Conservation (phyloP, 2,888 invertebrate species). For the Parnassius apollo region DNA sequence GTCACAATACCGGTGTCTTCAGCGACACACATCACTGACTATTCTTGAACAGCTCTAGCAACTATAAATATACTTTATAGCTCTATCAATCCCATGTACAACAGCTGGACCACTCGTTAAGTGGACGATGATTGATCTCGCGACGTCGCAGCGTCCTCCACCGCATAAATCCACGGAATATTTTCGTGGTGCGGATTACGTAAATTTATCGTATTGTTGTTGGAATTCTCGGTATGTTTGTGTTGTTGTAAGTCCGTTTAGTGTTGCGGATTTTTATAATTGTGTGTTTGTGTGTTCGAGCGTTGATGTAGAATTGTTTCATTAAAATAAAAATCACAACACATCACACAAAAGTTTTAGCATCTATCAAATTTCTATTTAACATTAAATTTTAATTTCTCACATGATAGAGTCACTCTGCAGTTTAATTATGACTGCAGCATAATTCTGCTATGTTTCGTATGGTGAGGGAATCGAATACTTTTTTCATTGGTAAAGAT, state of each 20-base stretch:
- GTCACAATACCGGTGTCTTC: slow-evolving; percentile 42
- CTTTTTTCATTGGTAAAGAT: too few species aligned
- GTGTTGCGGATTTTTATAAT: neutral
- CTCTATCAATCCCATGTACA: slow-evolving; percentile 70
- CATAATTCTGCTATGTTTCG: too few species aligned
- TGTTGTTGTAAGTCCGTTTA: neutral
- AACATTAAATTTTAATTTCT: neutral
- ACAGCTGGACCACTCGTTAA: slow-evolving; percentile 76
- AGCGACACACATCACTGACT: slow-evolving; percentile 60
- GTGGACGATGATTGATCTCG: slow-evolving; percentile 74
- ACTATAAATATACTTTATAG: slow-evolving; percentile 78
- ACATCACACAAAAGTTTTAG: neutral
- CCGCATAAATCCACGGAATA: slow-evolving; percentile 45
- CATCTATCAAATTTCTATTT: neutral
- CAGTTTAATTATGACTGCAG: too few species aligned
- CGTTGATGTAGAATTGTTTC: slow-evolving; percentile 1
- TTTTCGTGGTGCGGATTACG: slow-evolving; percentile 42
- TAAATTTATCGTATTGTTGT: slow-evolving; percentile 35
- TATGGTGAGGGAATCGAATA: too few species aligned
- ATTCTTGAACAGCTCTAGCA: slow-evolving; percentile 57
- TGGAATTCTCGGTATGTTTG: slow-evolving; percentile 26
- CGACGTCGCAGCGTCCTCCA: slow-evolving; percentile 42
- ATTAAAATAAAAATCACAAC: neutral
- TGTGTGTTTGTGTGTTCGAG: neutral
- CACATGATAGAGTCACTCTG: too few species aligned